A percentile compares a stretch with the other conserved stretches of the same genome.
These are phyloP conservation scores for Holacanthella duospinosa DNA, from an alignment of 2,888 invertebrate genomes.

Conservation along the genomic window DNA sequence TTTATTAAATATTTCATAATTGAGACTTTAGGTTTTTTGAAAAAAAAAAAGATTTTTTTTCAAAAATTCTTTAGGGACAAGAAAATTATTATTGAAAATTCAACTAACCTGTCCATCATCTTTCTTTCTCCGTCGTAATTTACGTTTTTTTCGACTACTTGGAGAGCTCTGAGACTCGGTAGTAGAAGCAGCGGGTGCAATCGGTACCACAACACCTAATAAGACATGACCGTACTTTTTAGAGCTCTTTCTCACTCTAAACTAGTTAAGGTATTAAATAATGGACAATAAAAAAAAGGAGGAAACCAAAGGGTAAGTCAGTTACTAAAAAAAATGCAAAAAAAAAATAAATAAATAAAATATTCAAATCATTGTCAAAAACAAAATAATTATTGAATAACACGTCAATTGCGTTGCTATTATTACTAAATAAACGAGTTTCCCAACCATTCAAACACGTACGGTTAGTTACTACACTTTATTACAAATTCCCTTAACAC, in stretches of 20 bases:
- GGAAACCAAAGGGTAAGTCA: not conserved
- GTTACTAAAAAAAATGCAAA: constrained; percentile 3
- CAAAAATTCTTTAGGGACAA: not conserved
- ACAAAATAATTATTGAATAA: too few species aligned
- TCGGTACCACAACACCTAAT: constrained; percentile 35
- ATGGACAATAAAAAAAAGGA: too few species aligned
- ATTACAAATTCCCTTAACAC: too few species aligned
- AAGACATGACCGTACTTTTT: constrained; percentile 7
- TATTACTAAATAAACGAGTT: too few species aligned
- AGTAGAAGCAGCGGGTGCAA: constrained; percentile 30
- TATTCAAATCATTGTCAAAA: too few species aligned
- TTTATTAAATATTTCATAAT: not conserved
- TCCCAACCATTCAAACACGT: too few species aligned
- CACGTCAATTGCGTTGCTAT: too few species aligned
- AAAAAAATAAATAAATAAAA: constrained; percentile 7
- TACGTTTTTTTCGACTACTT: constrained; percentile 35
- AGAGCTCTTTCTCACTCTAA: too few species aligned
- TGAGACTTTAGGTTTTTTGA: not conserved
- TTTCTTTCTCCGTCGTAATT: constrained; percentile 34
- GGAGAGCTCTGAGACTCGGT: constrained; percentile 21
- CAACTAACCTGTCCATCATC: constrained; percentile 30
- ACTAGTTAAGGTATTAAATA: too few species aligned
- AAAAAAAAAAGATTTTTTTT: not conserved
- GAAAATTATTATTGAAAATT: not conserved
- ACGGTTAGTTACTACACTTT: too few species aligned